Evolutionary conservation across 2,797 vertebrate genomes (phyloP), one percentile per base, ranked within the genome.

Genomic region (Phrynocephalus forsythii): DNA sequence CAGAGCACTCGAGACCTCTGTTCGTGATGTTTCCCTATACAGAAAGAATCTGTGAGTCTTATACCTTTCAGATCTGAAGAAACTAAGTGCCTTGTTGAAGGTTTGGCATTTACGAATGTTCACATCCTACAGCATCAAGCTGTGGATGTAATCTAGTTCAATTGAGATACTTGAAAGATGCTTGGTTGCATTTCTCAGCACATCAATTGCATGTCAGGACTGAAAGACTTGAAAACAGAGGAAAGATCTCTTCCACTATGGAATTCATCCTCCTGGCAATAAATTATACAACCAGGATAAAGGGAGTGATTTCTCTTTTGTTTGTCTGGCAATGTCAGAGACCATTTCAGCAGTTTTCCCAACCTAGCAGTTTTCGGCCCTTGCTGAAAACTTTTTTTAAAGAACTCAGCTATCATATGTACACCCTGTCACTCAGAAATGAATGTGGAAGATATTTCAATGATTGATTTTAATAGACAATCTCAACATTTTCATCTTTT

Each of bases 41-140:
- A 63, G 26, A 89, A 33, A 83, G 52, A 18, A 69, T 24, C 56
- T 13, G n/a, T 66, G 44, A 82, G 33, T 30, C 88, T 85, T 88
- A 16, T 79, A 60, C 26, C 10, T 79, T 72, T 71, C 75, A 66
- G 44, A 50, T 89, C 52, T 82, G 63, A 85, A 13, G 73, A 52
- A 67, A 83, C 22, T 71, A 86, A 82, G 85, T 69, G 66, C 84
- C 79, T 86, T 33, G 79, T 72, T 83, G 52, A 79, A 83, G 38
- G 60, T 79, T 63, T n/a, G 38, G 73, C 73, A 33, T 82, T 79
- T 86, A 83, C 22, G 80, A 86, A 83, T 28, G 10, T 50, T 72
- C 38, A 33, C 80, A 77, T 82, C 63, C 84, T 22, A n/a, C 28
- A 50, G 50, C 79, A 89, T 66, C 68, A 28, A 83, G 63, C 48